Base-by-base conservation (phyloP, 2,797 vertebrate genomes). In the Crax fasciolata region DNA sequence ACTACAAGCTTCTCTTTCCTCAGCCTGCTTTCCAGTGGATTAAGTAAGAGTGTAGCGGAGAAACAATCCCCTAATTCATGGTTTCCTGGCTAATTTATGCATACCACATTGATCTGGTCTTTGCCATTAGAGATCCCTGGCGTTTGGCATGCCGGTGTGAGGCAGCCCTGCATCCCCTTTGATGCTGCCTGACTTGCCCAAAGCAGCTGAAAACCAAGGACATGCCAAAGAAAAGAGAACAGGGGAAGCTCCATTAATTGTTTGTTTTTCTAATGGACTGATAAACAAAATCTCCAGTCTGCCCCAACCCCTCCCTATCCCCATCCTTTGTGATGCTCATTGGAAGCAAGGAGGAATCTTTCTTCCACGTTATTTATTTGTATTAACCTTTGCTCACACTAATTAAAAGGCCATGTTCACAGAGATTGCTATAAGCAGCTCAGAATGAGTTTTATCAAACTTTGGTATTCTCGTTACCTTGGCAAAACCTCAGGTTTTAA, bases 31-130 rank as follows among this genome's bases (percentile, higher is more conserved):
- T 96, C 94, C 93, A 97, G 87, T 93, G 83, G 93, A 96, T 97
- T 97, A 96, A 96, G 96, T 62, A 88, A 54, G 87, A 97, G 92
- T 77, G 94, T 94, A 94, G 95, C 84, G 84, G 81, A 93, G 94
- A 93, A 95, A 97, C 94, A 97, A 96, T 94, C 93, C 92, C 91
- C 67, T 95, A 96, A 96, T 97, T 97, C 96, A 97, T 94, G 94
- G 95, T 97, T 97, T 97, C 88, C 88, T 95, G 88, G 92, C 93
- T 97, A 96, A 97, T 97, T 96, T 97, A 97, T 96, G 94, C 94
- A 97, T 91, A 92, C 93, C 96, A 97, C 95, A 97, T 91, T 95
- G 95, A 96, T 97, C 96, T 96, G 92, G 87, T 95, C 87, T 97
- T 94, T 95, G 91, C 97, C 94, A 94, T 96, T 87, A 91, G 94